Conservation (phyloP, 2,888 invertebrate genomes). For the Pandemis corylana region DNA sequence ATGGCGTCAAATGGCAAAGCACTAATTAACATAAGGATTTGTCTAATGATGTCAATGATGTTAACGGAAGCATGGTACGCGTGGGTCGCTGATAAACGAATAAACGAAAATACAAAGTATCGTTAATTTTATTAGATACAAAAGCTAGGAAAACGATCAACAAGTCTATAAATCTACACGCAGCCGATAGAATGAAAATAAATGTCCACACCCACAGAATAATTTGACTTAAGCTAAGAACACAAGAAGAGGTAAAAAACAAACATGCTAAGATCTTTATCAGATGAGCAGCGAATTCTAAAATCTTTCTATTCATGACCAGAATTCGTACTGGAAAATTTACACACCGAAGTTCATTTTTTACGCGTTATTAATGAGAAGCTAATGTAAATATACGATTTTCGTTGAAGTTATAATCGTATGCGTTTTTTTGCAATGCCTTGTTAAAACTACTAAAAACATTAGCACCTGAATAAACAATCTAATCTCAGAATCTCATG, state of each 20-base stretch:
- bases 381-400: too few relatives aligned
- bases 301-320: too few relatives aligned
- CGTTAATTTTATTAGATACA: not conserved
- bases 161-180: conserved; percentile 2
- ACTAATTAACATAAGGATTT: conserved; percentile 26
- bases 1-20: conserved; percentile 10
- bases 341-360: too few relatives aligned
- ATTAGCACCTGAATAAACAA: conserved; percentile 23
- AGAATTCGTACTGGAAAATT: too few relatives aligned
- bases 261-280: not conserved
- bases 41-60: conserved; percentile 19
- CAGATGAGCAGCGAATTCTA: not conserved
- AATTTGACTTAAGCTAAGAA: not conserved
- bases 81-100: not conserved
- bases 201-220: not conserved
- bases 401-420: too few relatives aligned
- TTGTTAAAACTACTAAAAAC: conserved; percentile 7
- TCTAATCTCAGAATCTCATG: conserved; percentile 6
- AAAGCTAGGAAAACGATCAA: conserved; percentile 1
- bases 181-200: conserved; percentile 4
- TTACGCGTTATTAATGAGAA: too few relatives aligned
- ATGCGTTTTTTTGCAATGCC: conserved; percentile 12
- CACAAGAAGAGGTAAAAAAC: not conserved
- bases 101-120: not conserved
- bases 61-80: conserved; percentile 20